phyloP scores from a whole-genome alignment of 2,797 vertebrate species.

The Ceyx erithaca region DNA sequence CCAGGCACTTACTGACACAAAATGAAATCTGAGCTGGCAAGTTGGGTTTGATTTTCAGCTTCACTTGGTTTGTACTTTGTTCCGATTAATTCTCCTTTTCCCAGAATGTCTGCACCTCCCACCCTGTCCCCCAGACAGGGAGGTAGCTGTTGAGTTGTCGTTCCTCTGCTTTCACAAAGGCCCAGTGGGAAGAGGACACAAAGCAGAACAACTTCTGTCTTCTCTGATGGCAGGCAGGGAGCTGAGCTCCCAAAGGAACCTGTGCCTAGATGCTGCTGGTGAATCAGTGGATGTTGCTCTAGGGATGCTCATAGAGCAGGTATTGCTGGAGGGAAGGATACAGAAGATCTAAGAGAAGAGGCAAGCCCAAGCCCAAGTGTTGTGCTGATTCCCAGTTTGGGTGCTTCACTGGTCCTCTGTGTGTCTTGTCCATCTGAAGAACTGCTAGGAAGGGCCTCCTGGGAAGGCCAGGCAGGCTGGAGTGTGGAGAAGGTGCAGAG shows the following conservation, averaged over 20 bases:
- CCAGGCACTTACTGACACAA: background rate
- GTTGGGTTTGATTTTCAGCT: background rate
- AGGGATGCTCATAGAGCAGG: rapidly evolving
- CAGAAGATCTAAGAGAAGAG: background rate
- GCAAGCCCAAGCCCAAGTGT: background rate
- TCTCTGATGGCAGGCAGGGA: background rate
- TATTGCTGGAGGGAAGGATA: background rate
- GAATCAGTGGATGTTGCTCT: background rate
- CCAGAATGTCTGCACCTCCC: background rate
- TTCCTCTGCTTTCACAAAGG: background rate
- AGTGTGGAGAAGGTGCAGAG: rapidly evolving
- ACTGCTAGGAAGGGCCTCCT: background rate
- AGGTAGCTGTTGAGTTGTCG: conserved; percentile 28
- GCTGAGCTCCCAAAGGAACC: background rate
- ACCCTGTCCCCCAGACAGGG: background rate
- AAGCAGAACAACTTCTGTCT: conserved; percentile 24
- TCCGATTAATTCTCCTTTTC: background rate
- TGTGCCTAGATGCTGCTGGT: background rate
- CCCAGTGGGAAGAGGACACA: conserved; percentile 28
- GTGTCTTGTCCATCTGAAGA: background rate
- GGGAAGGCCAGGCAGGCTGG: background rate
- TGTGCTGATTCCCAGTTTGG: background rate
- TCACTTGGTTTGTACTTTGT: background rate
- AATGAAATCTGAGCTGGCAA: background rate
- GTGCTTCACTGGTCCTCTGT: background rate